Evolutionary conservation across 2,888 invertebrate species (phyloP).

Genomic region (Pseudolycoriella hygida): DNA sequence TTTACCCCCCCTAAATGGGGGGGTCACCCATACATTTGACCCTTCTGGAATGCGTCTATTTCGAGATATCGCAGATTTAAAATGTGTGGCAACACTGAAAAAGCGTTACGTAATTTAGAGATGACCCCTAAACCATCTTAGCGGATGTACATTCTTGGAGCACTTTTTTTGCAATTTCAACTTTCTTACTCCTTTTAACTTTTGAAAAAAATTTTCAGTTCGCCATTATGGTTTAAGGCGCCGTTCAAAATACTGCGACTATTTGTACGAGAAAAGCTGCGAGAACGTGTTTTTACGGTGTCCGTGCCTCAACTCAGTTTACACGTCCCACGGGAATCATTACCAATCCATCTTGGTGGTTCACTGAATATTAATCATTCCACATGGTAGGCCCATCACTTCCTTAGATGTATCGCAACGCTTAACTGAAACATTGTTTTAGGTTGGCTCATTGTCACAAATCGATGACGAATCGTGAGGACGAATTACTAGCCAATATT

Average conservation of each 20-base stretch:
- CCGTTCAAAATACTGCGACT: conserved; percentile 89
- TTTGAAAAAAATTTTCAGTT: conserved; percentile 23
- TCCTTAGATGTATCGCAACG: no score
- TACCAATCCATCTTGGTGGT: conserved; percentile 82
- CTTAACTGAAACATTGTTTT: conserved; percentile 7
- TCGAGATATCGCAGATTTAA: no score
- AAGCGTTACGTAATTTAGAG: no score
- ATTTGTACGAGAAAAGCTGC: conserved; percentile 87
- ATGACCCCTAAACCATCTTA: no score
- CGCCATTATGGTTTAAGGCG: conserved; percentile 96
- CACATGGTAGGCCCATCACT: conserved; percentile 48
- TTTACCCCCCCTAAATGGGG: no score
- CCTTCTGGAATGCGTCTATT: no score
- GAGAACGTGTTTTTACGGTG: conserved; percentile 90
- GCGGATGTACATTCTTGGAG: no score
- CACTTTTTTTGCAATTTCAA: no score
- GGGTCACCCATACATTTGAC: no score
- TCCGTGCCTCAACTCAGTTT: conserved; percentile 73
- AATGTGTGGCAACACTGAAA: no score
- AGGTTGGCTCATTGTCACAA: conserved; percentile 49
- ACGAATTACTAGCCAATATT: conserved; percentile 30
- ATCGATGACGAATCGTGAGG: conserved; percentile 67
- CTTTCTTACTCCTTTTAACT: no score
- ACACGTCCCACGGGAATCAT: conserved; percentile 78
- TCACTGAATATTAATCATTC: conserved; percentile 73